Evolutionary conservation across 2,797 vertebrate species (phyloP), one percentile per base, ranked within the genome.

Genomic region (Pagetopsis macropterus): DNA sequence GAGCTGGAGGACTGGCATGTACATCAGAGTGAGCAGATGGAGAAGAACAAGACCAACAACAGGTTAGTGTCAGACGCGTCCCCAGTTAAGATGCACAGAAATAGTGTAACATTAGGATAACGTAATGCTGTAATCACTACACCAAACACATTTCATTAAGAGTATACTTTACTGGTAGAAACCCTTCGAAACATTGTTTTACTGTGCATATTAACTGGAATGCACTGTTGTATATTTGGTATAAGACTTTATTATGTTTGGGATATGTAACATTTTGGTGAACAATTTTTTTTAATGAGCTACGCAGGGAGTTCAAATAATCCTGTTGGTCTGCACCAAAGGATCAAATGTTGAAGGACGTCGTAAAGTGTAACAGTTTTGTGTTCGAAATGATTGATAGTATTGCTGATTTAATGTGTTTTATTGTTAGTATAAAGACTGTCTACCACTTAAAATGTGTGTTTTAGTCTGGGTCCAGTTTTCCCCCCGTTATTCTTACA

Each of bases 1-100:
- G 98, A 99, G 88, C 94, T 99, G 74, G 98, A 99, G 81, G 98
- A 99, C 81, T 99, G 98, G 98, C 97, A 98, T 49, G 90, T 96
- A 62, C 96, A 98, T 83, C 98, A 99, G 93, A 96, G 88, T 1
- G 98, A 99, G 76, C 98, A 99, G 89, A 96, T 99, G 86, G 97
- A 99, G 93, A 99, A 98, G 90, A 99, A 98, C 91, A 97, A 97
- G 90, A 94, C 93, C 88, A 98, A 98, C 91, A 99, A 99, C 91
- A 96, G 98, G 98, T 99, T 59, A 72, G 68, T 45, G 37, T 77
- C 66, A 54, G 69, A 75, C 65, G 51, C 17, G 21, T 48, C 59
- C 52, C 56, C 67, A 13, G 54, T 63, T 70, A 58, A 59, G 59
- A 52, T 66, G 44, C 48, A 72, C 44, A 27, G 23, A 52, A 15